phyloP scores from a whole-genome alignment of 2,797 vertebrate species.

The Propithecus perrieri region DNA sequence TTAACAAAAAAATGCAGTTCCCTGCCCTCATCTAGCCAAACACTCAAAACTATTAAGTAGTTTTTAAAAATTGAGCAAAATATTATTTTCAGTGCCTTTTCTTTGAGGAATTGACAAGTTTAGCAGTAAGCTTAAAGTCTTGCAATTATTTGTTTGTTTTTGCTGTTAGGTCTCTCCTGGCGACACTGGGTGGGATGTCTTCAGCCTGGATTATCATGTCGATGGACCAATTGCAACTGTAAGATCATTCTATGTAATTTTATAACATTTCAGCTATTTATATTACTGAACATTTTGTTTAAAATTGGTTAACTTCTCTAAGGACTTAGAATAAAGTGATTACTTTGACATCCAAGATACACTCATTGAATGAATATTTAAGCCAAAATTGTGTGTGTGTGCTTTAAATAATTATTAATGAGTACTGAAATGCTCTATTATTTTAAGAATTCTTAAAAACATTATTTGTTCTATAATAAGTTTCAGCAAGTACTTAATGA shows the following conservation, averaged over 20 bases:
- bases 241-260: constrained; percentile 70
- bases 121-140: neutral
- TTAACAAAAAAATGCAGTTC: fast-evolving
- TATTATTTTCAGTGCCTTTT: neutral
- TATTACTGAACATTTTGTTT: neutral
- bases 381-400: constrained; percentile 52
- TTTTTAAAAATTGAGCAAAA: neutral
- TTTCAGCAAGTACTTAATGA: constrained; percentile 81
- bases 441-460: constrained; percentile 76
- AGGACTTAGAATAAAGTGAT: constrained; percentile 53
- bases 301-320: constrained; percentile 39
- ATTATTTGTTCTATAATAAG: constrained; percentile 72
- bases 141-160: neutral
- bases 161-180: constrained; percentile 93
- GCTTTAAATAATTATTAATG: constrained; percentile 56
- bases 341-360: neutral
- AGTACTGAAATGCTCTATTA: constrained; percentile 70
- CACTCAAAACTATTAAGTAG: neutral
- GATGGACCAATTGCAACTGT: constrained; percentile 99
- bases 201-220: constrained; percentile 98
- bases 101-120: neutral
- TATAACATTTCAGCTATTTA: neutral
- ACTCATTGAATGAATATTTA: constrained; percentile 54
- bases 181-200: constrained; percentile 99
- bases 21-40: neutral